Base-by-base conservation (phyloP, 2,113 vertebrate species). In the Delphinus delphis region DNA sequence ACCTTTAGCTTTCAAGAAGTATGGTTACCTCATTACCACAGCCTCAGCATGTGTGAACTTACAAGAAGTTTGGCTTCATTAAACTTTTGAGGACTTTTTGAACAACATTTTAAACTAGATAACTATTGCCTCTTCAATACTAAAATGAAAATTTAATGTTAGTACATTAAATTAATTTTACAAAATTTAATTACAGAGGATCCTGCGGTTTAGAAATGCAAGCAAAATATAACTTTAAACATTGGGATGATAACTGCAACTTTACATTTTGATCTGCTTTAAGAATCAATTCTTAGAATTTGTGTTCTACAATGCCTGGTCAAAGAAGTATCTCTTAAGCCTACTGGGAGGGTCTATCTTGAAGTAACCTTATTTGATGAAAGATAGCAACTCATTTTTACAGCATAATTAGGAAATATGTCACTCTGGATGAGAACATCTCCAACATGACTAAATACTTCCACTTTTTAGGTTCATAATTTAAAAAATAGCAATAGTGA, bases 131-230 rank as follows among this genome's bases (percentile, higher is more conserved):
- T 90, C 28, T 18, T 92, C 31, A 77, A 83, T 60, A 50, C 14
- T 74, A 62, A 62, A 17, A 21, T 33, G 28, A 21, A 77, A 33
- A 33, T 50, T 33, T 33, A 77, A 31, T 50, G 17, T 12, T 77
- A 50, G 28, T 77, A 77, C 44, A 47, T 47, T 47, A 47, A 47
- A 47, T 47, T 47, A 47, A 47, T 47, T 47, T 47, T 47, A 47
- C 2, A 47, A 47, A 47, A 47, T 47, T 47, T 47, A 47, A 50
- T 77, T 77, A 77, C 5, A 62, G 74, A 82, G 31, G 14, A 79
- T 83, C 12, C 9, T 87, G 12, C n/a, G 47, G 90, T 97, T 92
- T 88, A 67, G 62, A 80, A 87, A 88, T 93, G 31, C 13, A 88
- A 70, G 38, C 14, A 92, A 96, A 92, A 38, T 53, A 1, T 15